Evolutionary conservation across 2,888 invertebrate species (phyloP), one percentile per base, ranked within the genome.

Genomic region (Venusia cambrica): DNA sequence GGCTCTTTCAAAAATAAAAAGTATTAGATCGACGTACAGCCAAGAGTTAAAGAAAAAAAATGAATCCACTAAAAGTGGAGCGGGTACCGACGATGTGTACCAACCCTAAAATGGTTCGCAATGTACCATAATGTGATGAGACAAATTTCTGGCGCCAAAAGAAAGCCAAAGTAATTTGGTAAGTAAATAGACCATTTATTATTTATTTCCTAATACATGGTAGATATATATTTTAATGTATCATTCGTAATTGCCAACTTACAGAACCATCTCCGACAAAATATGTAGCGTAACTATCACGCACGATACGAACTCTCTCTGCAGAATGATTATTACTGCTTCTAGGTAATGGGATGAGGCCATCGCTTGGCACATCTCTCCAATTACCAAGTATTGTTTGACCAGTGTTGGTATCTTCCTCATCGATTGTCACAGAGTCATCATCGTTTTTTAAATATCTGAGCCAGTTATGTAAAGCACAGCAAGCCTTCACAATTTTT

Each of bases 401-500:
- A 1, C 39, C 34, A 10, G 12, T 32, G 5, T 31, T 27, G 4
- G 8, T 36, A 18, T 51, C 30, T 26, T 46, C 47, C 6, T 14
- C 21, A 26, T 47, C 45, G 19, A 48, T 25, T 18, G 42, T 39
- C 12, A 18, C 13, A 7, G 24, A 20, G 20, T 20, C 20, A 20
- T 20, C 20, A 20, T 4, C 9, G 20, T 20, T 20, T 20, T 20
- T 20, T 20, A 20, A 20, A 10, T 47, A 40, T 33, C 51, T 34
- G 5, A 37, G 16, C 50, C 50, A 54, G 24, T 54, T 54, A 25
- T 54, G 54, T 18, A 51, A 8, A 30, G 47, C 37, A 29, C 45
- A 45, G 24, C 34, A 37, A 6, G 49, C 32, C 19, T 28, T 42
- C 4, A 48, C 38, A 20, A 51, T 40, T 13, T 29, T 40, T 4